These are phyloP conservation scores for Griposia aprilina DNA, from an alignment of 2,888 invertebrate species.

Conservation along the genomic window DNA sequence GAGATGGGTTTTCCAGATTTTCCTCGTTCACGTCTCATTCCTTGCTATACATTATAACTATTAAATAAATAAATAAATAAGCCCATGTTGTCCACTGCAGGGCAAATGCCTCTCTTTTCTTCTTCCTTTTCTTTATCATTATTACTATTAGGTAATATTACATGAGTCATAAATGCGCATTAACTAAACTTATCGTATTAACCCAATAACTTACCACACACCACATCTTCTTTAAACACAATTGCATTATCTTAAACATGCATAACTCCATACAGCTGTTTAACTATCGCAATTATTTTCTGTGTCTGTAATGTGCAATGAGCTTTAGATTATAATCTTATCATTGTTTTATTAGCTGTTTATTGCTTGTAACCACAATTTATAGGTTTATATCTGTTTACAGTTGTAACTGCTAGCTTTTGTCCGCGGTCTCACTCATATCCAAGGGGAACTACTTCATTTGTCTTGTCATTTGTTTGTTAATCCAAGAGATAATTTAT, in stretches of 20 bases:
- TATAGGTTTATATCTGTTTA: neutral
- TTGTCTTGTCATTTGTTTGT: no score
- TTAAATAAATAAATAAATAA: neutral
- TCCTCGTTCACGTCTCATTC: neutral
- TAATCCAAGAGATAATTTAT: no score
- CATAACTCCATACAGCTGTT: slow-evolving; percentile 5
- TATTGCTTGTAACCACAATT: slow-evolving; percentile 6
- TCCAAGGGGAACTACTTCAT: neutral
- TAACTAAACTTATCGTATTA: neutral
- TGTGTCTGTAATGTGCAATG: neutral
- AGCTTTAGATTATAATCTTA: slow-evolving; percentile 43
- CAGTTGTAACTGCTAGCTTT: neutral
- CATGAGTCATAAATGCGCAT: neutral
- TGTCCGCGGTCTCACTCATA: neutral
- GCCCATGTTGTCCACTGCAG: neutral
- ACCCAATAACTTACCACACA: neutral
- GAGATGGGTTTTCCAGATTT: neutral
- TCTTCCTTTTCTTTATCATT: neutral
- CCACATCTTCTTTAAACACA: neutral
- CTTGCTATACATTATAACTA: neutral
- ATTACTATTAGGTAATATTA: neutral
- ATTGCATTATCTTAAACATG: slow-evolving; percentile 15
- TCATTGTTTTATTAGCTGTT: slow-evolving; percentile 32
- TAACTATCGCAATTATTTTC: slow-evolving; percentile 40
- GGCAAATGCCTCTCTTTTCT: neutral